Base-by-base conservation (phyloP, 2,888 invertebrate species). In the Eumacrocentrus americanus region DNA sequence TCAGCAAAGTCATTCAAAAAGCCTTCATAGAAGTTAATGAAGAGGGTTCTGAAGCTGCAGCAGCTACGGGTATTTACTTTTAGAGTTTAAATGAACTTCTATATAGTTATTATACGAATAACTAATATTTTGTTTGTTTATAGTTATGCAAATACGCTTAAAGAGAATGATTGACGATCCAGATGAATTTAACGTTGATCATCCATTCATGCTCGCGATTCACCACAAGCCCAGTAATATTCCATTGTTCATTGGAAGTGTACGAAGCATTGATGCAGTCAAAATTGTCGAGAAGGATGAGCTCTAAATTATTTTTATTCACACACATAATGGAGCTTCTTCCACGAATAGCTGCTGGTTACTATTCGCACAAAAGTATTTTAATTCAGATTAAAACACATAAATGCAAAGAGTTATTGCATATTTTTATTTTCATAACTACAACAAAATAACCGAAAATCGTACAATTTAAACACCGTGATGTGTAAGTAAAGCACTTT, bases 21-120 rank as follows among this genome's bases (percentile, higher is more conserved):
- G 82, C 84, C 2, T 83, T 82, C 65, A 78, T 86, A 53, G 82
- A 84, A 64, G 83, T 86, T 2, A 82, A 84, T 63, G 86, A 86
- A 73, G 78, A 83, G 69, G 86, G 86, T 16, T 84, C 83, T 4
- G 86, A 85, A 74, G 86, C 86, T 35, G 84, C 85, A 29, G 85
- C 84, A 9, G 83, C 83, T 22, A 84, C 85, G 65, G 83, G 84
- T 84, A 51, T 59, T 62, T 47, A 63, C 46, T 40, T 18, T 42
- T 2, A 11, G 0, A 34, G 23, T 40, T 11, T 22, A 18, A n/a
- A n/a, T 2, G 11, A 40, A 54, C 14, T 38, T 16, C 16, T 6
- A 23, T n/a, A 42, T 50, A 22, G 16, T 44, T 35, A 23, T 18
- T 3, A 53, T 18, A 37, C 23, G 12, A 23, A 37, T 9, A 20